Evolutionary conservation across 1,140 invertebrate species (phyloP), one percentile per base, ranked within the genome.

Genomic region (Pogonomyrmex barbatus): DNA sequence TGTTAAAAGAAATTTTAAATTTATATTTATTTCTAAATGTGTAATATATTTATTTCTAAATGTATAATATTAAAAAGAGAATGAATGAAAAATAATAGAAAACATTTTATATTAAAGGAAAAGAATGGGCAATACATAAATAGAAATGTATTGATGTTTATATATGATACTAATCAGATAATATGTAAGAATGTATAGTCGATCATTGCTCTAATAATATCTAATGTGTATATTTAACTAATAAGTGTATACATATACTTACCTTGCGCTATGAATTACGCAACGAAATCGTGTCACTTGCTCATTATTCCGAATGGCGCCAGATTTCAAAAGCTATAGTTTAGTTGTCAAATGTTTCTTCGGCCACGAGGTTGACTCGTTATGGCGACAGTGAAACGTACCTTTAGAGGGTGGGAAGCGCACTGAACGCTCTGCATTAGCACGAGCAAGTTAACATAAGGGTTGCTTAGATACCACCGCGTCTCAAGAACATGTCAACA

Each of bases 381-480:
- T 45, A 67, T 62, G 73, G 68, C 76, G 77, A 89, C 75, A 82
- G 56, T 89, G 92, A 92, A 91, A 86, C 89, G 88, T 86, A 92
- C 91, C 90, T 83, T 88, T 76, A 71, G 84, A 90, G 88, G 90
- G 91, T 94, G 81, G 79, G 78, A 91, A 88, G 91, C 89, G 87
- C 86, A 93, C 93, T 93, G 91, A 87, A 88, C 88, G 87, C 90
- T 86, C 92, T 88, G 83, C 92, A 88, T 89, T 91, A 88, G 90
- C 71, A 85, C 85, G 62, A 68, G 68, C 58, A 71, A 87, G 88
- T 89, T 91, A 92, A 93, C 79, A 85, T 89, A 92, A 92, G 87
- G 91, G 93, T 94, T 94, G 93, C 93, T 92, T 92, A 84, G 93
- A 88, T 90, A 94, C 93, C 92, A 92, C 84, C 75, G 79, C 79